These are phyloP conservation scores for Atrina japonica DNA, from an alignment of 2,888 invertebrate genomes.

Conservation along the genomic window DNA sequence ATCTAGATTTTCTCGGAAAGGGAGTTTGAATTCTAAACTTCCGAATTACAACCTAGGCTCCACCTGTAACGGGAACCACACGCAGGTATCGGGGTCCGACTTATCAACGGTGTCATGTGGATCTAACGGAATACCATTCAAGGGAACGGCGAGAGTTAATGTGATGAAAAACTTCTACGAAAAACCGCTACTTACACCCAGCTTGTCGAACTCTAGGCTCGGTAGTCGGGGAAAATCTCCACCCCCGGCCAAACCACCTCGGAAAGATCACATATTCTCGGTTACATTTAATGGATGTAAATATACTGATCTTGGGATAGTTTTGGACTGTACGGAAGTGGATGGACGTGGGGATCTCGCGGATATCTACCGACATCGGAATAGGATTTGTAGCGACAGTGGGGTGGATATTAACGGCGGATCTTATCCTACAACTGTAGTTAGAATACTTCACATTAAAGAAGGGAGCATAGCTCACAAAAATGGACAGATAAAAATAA, in stretches of 20 bases:
- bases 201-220: background rate
- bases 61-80: background rate
- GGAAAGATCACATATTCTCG: slow-evolving; percentile 70
- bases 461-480: slow-evolving; percentile 60
- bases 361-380: slow-evolving; percentile 36
- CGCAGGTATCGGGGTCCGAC: background rate
- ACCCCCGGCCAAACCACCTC: slow-evolving; percentile 72
- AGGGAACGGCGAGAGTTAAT: background rate
- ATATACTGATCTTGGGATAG: slow-evolving; percentile 62
- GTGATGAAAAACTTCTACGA: slow-evolving; percentile 29
- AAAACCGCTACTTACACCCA: background rate
- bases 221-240: slow-evolving; percentile 49
- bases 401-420: slow-evolving; percentile 31
- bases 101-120: background rate
- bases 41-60: too few relatives aligned
- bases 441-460: slow-evolving; percentile 63
- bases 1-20: slow-evolving; percentile 45
- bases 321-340: slow-evolving; percentile 55
- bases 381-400: slow-evolving; percentile 39
- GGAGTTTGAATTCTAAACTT: slow-evolving; percentile 47
- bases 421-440: slow-evolving; percentile 42
- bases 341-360: background rate
- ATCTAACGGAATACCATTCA: slow-evolving; percentile 18
- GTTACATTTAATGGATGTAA: slow-evolving; percentile 57
- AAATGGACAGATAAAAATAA: slow-evolving; percentile 89